Evolutionary conservation across 2,888 invertebrate genomes (phyloP), one percentile per base, ranked within the genome.

Genomic region (Eilema caniola): DNA sequence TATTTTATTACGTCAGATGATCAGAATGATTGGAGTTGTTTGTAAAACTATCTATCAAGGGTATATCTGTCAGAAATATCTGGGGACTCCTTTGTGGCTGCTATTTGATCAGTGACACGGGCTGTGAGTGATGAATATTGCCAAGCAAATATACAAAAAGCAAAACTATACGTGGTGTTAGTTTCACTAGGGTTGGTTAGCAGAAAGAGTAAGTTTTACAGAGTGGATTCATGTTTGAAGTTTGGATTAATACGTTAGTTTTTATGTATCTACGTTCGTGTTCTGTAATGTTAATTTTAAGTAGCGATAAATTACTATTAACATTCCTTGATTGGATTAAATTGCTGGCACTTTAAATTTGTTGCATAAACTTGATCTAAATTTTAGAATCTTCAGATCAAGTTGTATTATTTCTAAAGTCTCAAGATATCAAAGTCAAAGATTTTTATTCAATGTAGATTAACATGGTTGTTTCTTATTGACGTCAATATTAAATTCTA

Each of bases 61-160:
- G 90, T 90, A 92, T 92, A 92, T 92, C 92, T 91, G 92, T 91
- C 92, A 90, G 90, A 86, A 89, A 90, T 93, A 93, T 93, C 93
- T 92, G 89, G 93, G 93, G 94, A 93, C 90, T 93, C 91, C 86
- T 93, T 93, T 92, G 93, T 92, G 90, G 90, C 85, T 92, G 91
- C 89, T 94, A 95, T 95, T 95, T 94, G 94, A 93, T 91, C 93
- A 92, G 94, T 94, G 95, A 93, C 94, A 92, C 88, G 90, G 88
- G 89, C 90, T 84, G 93, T 95, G 95, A 95, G 93, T 93, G 95
- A 95, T 95, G 95, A 95, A 95, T 95, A 95, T 95, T 94, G 95
- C 92, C 91, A 90, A 85, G 93, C 93, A 95, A 95, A 95, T 95
- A 95, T 95, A 94, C 93, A 94, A 91, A 94, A 94, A 93, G 95